Conservation (phyloP, 2,888 invertebrate species). For the Harpalus rubripes region DNA sequence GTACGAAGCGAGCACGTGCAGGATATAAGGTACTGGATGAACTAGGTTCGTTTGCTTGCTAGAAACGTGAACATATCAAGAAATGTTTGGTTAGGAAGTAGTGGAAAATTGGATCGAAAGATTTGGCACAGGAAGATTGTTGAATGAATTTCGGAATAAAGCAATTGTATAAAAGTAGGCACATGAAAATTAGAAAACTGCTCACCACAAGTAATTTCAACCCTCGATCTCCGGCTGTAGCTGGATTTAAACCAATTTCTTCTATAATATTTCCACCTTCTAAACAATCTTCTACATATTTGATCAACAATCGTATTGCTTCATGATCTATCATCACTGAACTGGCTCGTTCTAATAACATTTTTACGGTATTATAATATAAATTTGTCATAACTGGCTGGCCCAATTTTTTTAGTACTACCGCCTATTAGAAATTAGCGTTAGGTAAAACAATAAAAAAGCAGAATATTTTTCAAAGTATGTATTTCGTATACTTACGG, state of each 20-base stretch:
- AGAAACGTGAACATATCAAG: background rate
- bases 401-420: slow-evolving; percentile 94
- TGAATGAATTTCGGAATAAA: background rate
- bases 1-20: too few species aligned
- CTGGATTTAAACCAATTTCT: slow-evolving; percentile 88
- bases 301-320: slow-evolving; percentile 86
- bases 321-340: slow-evolving; percentile 97
- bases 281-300: slow-evolving; percentile 85
- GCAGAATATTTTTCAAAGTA: background rate
- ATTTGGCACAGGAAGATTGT: too few species aligned
- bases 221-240: slow-evolving; percentile 93
- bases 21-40: too few species aligned
- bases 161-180: background rate
- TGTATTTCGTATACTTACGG: slow-evolving; percentile 78
- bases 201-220: slow-evolving; percentile 90
- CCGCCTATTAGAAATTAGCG: slow-evolving; percentile 78
- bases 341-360: slow-evolving; percentile 95
- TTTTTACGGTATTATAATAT: slow-evolving; percentile 97
- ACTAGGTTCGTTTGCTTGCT: too few species aligned
- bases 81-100: background rate
- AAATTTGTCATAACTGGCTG: slow-evolving; percentile 96
- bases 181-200: slow-evolving; percentile 59
- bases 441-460: background rate
- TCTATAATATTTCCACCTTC: slow-evolving; percentile 84
- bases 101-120: too few species aligned